A percentile compares a stretch with the other conserved stretches of the same genome.
Conservation (phyloP, 2,888 invertebrate genomes). For the Tipula lateralis region DNA sequence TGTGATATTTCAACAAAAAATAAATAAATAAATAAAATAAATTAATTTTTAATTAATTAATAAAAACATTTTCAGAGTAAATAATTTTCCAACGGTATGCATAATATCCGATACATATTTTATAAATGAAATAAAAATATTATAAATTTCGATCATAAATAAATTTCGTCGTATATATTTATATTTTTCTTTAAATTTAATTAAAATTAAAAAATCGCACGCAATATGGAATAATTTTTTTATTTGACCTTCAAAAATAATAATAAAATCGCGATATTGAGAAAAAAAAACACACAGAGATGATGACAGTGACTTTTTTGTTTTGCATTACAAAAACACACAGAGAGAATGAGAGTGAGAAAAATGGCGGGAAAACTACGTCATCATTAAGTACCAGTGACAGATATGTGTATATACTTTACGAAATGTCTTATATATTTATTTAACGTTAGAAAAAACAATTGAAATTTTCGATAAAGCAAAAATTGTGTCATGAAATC, state of each 20-base stretch:
- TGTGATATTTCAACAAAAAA: conserved; percentile 41
- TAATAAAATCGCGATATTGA: conserved; percentile 5
- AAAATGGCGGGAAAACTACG: conserved; percentile 30
- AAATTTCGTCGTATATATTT: background rate
- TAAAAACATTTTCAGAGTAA: conserved; percentile 13
- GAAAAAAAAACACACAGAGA: background rate
- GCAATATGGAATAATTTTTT: conserved; percentile 30
- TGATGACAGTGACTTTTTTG: conserved; percentile 14
- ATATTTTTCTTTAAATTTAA: conserved; percentile 4
- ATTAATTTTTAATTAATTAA: conserved; percentile 20
- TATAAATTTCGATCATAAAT: background rate
- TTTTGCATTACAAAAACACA: background rate
- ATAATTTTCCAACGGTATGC: conserved; percentile 38
- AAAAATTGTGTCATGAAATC: background rate
- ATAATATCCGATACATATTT: background rate
- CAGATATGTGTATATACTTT: background rate
- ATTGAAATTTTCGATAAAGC: background rate
- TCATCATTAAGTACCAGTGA: conserved; percentile 19
- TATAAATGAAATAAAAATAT: background rate
- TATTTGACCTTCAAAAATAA: conserved; percentile 36
- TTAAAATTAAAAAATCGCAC: conserved; percentile 29
- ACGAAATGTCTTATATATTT: background rate
- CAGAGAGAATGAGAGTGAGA: background rate
- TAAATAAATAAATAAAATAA: conserved; percentile 14
- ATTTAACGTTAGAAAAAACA: background rate